Conservation (phyloP, 2,113 vertebrate genomes). For the Centropus unirufus region DNA sequence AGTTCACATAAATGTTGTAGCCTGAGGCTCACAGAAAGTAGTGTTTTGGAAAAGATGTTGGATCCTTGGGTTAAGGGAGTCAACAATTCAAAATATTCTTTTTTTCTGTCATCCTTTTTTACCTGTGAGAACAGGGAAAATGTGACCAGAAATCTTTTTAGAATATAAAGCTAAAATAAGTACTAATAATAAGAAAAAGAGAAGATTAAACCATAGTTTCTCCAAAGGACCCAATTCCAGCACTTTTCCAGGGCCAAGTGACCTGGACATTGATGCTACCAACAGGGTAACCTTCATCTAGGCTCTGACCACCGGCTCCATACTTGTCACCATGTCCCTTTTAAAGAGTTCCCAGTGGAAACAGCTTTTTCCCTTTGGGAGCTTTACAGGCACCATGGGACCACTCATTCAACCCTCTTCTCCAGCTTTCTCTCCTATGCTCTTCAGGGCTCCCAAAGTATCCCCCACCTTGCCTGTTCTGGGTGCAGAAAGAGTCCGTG, state of each 20-base stretch:
- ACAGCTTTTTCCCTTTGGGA: background rate
- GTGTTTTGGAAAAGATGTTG: background rate
- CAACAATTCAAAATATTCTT: background rate
- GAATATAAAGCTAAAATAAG: background rate
- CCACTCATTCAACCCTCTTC: background rate
- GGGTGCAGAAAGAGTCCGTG: background rate
- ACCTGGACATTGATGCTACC: background rate
- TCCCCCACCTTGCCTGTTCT: rapidly evolving
- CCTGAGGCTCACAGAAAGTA: background rate
- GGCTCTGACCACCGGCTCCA: background rate
- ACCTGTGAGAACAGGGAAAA: background rate
- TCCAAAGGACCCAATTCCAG: background rate
- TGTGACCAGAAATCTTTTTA: background rate
- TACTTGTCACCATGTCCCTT: background rate
- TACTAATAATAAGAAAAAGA: background rate
- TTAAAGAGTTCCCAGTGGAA: background rate
- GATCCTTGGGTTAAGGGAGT: background rate
- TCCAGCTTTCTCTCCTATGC: background rate
- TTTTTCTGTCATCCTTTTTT: background rate
- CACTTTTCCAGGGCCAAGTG: background rate
- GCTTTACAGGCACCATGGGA: background rate
- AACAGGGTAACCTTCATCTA: background rate
- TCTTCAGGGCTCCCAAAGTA: background rate
- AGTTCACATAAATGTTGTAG: background rate
- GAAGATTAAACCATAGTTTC: background rate